Percentiles rank a stretch among this genome's conserved stretches.
Evolutionary conservation across 2,797 vertebrate genomes (phyloP).

Genomic region (Pseudochirops cupreus): DNA sequence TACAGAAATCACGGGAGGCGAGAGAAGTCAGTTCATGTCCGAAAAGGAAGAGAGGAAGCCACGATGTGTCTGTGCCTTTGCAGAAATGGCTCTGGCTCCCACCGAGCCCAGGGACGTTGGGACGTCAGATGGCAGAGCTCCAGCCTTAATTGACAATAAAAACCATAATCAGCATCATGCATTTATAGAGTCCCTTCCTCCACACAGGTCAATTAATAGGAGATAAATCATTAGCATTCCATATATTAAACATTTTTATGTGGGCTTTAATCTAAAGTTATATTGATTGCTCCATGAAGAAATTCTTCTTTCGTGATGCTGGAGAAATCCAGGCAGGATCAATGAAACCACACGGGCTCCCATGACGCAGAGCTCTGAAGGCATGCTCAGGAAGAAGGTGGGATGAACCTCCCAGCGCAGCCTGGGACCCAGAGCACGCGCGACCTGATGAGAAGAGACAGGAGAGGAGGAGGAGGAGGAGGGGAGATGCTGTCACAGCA

Average conservation of each 20-base stretch:
- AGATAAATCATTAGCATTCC: constrained; percentile 61
- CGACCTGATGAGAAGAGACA: too few relatives aligned
- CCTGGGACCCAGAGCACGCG: too few relatives aligned
- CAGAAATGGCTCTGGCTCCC: too few relatives aligned
- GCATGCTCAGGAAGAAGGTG: too few relatives aligned
- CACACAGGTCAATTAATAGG: constrained; percentile 51
- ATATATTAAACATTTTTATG: constrained; percentile 60
- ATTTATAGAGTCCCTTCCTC: not conserved
- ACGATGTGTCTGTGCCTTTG: not conserved
- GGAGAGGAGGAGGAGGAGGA: too few relatives aligned
- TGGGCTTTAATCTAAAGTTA: constrained; percentile 49
- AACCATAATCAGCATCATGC: not conserved
- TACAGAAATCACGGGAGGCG: too few relatives aligned
- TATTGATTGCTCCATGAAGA: constrained; percentile 63
- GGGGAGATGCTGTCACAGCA: too few relatives aligned
- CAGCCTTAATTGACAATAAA: constrained; percentile 62
- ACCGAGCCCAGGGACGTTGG: accelerated
- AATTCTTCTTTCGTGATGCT: constrained; percentile 50
- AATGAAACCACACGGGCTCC: constrained; percentile 8
- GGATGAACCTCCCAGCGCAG: not conserved
- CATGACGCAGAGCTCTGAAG: too few relatives aligned
- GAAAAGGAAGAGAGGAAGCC: too few relatives aligned
- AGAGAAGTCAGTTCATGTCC: too few relatives aligned
- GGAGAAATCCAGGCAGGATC: not conserved
- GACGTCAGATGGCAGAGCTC: constrained; percentile 36